phyloP scores from a whole-genome alignment of 2,113 vertebrate genomes.

The Brachyistius frenatus region DNA sequence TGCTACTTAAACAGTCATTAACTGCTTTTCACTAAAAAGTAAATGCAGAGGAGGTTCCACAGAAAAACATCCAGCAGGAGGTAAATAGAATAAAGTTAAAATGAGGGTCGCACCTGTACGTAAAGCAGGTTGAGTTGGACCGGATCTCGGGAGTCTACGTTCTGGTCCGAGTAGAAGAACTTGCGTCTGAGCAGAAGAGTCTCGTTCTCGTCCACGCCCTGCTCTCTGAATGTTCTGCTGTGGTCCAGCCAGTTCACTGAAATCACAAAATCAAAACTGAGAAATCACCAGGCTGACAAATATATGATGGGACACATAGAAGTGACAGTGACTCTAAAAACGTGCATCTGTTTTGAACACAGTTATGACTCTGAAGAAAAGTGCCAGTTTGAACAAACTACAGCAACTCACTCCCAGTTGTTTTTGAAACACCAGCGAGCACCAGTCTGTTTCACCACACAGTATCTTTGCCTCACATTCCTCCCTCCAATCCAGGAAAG shows the following conservation, averaged over 20 bases:
- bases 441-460: neutral
- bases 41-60: neutral
- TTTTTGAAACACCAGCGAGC: neutral
- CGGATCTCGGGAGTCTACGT: slow-evolving; percentile 97
- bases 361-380: too few relatives aligned
- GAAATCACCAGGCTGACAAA: neutral
- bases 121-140: slow-evolving; percentile 99
- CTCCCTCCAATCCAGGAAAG: neutral
- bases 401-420: neutral
- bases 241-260: slow-evolving; percentile 98
- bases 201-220: slow-evolving; percentile 96
- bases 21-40: neutral
- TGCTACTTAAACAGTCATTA: neutral
- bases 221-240: slow-evolving; percentile 95
- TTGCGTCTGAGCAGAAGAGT: slow-evolving; percentile 93
- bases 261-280: slow-evolving; percentile 19
- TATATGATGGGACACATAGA: too few relatives aligned
- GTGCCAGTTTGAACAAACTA: too few relatives aligned
- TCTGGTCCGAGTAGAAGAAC: slow-evolving; percentile 99
- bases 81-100: neutral
- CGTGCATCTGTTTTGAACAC: too few relatives aligned
- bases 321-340: too few relatives aligned
- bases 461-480: neutral
- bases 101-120: slow-evolving; percentile 88
- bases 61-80: neutral